Base-by-base conservation (phyloP, 2,888 invertebrate genomes). In the Lumbricus terrestris region DNA sequence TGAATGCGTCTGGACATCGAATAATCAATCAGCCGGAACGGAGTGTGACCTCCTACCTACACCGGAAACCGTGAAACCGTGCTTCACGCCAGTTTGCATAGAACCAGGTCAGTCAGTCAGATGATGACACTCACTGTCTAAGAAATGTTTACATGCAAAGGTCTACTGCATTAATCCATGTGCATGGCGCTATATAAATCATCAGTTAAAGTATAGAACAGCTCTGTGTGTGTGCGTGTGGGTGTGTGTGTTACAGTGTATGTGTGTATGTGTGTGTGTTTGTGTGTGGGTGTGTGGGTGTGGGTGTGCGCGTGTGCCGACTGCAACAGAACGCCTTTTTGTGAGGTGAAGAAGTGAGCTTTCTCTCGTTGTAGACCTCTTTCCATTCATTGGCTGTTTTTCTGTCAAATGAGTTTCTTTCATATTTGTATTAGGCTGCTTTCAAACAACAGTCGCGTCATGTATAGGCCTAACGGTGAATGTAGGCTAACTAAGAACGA, bases 1-100 rank as follows among this genome's bases (percentile, higher is more conserved):
- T 90, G 97, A 97, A 93, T 99, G 99, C 95, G 97, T 98, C 92
- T 99, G 98, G 99, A 97, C 96, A 93, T 97, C 97, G 15, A 97
- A 97, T 35, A 97, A 96, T 93, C 96, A 96, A 93, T 96, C 97
- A 47, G 98, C 98, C 16, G 98, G 97, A 33, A 97, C 97, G 92
- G 97, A 97, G 90, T 97, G 97, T 93, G 96, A 97, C 33, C 97
- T 97, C 0, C 96, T 97, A 37, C 96, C 96, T 0, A 96, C 97
- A 94, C 98, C 98, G 0, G 95, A 96, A 0, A 96, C 96, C 0
- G 96, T 96, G 90, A 97, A 97, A 94, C 98, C 98, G 0, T 96
- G 97, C 95, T 96, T 96, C 93, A 97, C 97, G 91, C 95, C 96
- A 90, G 96, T 96, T 11, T 93, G 94, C 91, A 82, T 95, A 92